phyloP scores from a whole-genome alignment of 2,888 invertebrate genomes.

The Petrophora chlorosata region DNA sequence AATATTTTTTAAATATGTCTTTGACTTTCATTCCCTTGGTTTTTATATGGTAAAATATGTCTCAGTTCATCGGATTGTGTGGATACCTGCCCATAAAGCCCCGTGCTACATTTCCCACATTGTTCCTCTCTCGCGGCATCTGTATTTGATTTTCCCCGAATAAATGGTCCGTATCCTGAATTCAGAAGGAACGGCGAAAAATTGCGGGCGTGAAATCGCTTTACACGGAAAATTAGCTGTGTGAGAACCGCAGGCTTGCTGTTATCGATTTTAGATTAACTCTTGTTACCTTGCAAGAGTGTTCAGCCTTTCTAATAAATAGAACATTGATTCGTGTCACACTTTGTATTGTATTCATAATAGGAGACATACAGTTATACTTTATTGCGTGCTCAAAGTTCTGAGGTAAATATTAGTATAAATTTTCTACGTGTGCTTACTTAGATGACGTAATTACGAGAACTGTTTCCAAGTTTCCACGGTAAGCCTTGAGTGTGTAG shows the following conservation, averaged over 20 bases:
- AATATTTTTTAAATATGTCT: no score
- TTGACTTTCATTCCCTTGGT: no score
- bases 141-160: conserved; percentile 12
- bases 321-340: conserved; percentile 34
- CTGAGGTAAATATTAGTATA: conserved; percentile 11
- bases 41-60: no score
- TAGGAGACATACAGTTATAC: no score
- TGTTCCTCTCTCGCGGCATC: not conserved
- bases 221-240: conserved; percentile 58
- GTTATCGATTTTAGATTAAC: conserved; percentile 69
- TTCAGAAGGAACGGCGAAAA: conserved; percentile 35
- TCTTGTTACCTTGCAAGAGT: conserved; percentile 49
- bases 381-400: not conserved
- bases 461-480: conserved; percentile 20
- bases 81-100: no score
- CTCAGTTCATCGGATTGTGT: no score
- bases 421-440: conserved; percentile 6
- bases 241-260: conserved; percentile 44
- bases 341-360: no score
- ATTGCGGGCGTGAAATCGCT: conserved; percentile 50
- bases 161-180: conserved; percentile 29
- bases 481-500: conserved; percentile 16
- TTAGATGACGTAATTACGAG: conserved; percentile 17
- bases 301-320: conserved; percentile 27
- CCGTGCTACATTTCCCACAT: not conserved